Conservation (phyloP, 2,113 vertebrate genomes). For the Passer montanus region DNA sequence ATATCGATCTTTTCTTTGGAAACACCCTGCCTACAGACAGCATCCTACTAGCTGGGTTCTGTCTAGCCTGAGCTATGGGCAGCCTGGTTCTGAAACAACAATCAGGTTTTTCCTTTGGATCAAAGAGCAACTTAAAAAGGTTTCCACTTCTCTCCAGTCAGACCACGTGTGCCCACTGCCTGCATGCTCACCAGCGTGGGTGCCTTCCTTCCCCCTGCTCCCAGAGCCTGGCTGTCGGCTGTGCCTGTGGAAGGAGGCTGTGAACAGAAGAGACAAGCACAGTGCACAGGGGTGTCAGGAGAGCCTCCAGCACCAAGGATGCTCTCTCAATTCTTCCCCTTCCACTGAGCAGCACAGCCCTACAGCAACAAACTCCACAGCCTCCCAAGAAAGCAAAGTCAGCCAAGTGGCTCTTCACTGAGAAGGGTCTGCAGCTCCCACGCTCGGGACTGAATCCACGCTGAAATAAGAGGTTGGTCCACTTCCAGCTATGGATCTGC, state of each 20-base stretch:
- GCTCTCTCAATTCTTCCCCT: background rate
- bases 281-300: background rate
- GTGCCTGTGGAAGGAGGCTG: background rate
- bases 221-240: background rate
- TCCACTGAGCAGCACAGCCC: background rate
- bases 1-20: background rate
- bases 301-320: background rate
- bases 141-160: background rate
- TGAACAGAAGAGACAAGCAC: background rate
- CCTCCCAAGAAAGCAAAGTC: background rate
- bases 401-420: accelerated
- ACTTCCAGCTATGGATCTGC: background rate
- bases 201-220: background rate
- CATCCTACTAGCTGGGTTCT: background rate
- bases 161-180: background rate
- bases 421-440: background rate
- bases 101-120: background rate
- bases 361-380: background rate
- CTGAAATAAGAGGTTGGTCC: background rate
- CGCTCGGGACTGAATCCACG: accelerated
- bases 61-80: background rate
- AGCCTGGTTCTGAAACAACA: background rate
- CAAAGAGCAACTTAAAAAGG: background rate
- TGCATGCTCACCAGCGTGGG: background rate
- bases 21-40: background rate